Evolutionary conservation across 2,888 invertebrate species (phyloP), one percentile per base, ranked within the genome.

Genomic region (Myathropa florea): DNA sequence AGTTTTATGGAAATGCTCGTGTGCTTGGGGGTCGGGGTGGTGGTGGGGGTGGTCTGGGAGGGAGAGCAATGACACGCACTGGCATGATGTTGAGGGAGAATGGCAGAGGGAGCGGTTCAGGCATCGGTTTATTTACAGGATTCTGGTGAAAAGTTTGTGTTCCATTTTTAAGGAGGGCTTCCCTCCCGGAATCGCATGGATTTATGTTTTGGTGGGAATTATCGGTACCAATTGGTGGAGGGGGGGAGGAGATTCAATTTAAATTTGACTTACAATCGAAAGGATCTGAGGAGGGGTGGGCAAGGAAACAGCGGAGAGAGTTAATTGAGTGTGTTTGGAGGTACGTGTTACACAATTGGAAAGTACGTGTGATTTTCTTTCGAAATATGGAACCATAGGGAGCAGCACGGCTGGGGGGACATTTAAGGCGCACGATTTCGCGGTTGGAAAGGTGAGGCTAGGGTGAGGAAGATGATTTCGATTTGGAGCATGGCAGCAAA

Each of bases 1-100:
- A 68, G 82, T 77, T 81, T 85, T 85, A 82, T 85, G 85, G 63
- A 76, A 84, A 79, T 71, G 67, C 39, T 23, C 18, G 9, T 33
- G n/a, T 30, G 6, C 33, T 33, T 9, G 33, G 33, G 4, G 1
- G 6, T 7, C 33, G 33, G 33, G 33, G 4, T 9, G 4, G 39
- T 1, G n/a, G n/a, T 14, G 46, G 46, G 7, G 39, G 39, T 39
- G 14, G 14, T 0, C 3, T n/a, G 46, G 18, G 18, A 18, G 0
- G 4, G 46, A n/a, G n/a, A 18, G 18, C 46, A 46, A 46, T 46
- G 46, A 46, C 46, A 46, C 46, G 46, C 46, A n/a, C 18, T 46
- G 46, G n/a, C n/a, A 39, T n/a, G 39, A 4, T 2, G n/a, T 6
- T 6, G 46, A n/a, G 14, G 39, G 39, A 3, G 39, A n/a, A n/a